Evolutionary conservation across 1,140 invertebrate genomes (phyloP).

Genomic region (Musca domestica): DNA sequence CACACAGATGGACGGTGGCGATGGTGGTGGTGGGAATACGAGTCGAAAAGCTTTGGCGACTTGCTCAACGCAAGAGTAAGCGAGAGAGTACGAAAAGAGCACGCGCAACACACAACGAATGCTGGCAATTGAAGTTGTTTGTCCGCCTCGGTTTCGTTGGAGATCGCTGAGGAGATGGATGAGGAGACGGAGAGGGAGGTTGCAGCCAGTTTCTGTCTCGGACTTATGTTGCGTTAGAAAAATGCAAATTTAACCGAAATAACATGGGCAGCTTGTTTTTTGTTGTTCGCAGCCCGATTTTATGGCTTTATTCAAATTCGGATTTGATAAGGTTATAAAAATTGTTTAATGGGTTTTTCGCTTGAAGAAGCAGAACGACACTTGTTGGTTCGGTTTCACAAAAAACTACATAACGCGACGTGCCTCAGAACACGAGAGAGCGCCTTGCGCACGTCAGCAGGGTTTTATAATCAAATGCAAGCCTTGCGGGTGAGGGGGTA

Average conservation of each 20-base stretch:
- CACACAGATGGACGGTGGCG: too few relatives aligned
- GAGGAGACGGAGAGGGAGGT: not conserved
- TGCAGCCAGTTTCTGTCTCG: not conserved
- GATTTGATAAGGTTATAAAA: not conserved
- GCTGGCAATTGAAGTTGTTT: not conserved
- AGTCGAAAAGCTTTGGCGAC: not conserved
- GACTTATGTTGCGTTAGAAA: not conserved
- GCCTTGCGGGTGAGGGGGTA: slow-evolving; percentile 6
- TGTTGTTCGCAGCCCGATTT: not conserved
- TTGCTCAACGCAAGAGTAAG: not conserved
- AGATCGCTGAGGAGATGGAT: too few relatives aligned
- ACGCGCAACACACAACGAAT: too few relatives aligned
- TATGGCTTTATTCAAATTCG: not conserved
- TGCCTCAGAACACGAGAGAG: slow-evolving; percentile 20
- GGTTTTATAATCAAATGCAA: slow-evolving; percentile 22
- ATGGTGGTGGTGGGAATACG: too few relatives aligned
- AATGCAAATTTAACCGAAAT: too few relatives aligned
- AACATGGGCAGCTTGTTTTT: too few relatives aligned
- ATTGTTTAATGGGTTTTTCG: not conserved
- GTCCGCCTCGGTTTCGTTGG: not conserved
- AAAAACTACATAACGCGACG: slow-evolving; percentile 17
- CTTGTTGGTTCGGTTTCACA: slow-evolving; percentile 12
- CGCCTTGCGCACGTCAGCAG: slow-evolving; percentile 20
- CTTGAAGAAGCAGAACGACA: not conserved
- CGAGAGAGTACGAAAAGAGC: not conserved